Evolutionary conservation across 2,888 invertebrate species (phyloP), one percentile per base, ranked within the genome.

Genomic region (Lasioglossum zephyrum): DNA sequence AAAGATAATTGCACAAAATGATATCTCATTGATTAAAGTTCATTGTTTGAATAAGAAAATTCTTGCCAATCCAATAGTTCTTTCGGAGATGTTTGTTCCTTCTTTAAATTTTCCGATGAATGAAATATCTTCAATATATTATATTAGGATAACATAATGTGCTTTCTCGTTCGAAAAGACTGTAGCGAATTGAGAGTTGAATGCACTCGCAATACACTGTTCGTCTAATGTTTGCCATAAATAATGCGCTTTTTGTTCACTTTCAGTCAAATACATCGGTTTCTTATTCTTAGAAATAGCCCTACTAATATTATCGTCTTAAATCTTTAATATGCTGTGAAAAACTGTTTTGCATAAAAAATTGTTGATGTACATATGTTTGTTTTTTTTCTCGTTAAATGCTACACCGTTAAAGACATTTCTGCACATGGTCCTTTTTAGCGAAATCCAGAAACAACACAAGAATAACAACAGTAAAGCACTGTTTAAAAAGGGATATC

Each of bases 321-420:
- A 85, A 73, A 83, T 63, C 73, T 79, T 85, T 86, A 87, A 81
- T 89, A 88, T 87, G 87, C 84, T 87, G 89, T 90, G 90, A 90
- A 91, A 91, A 93, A 91, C 78, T 90, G 92, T 80, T 86, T 77
- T 87, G 89, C 89, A 86, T 91, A 91, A 90, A 91, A 92, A 90
- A 92, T 81, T 85, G 84, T 82, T 88, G 88, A 79, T 90, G 85
- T 84, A 88, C 22, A 70, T 69, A 69, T 79, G 77, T 82, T 70
- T 39, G 41, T 75, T 47, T 39, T 70, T 39, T 39, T 5, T 39
- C 72, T 47, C 44, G 80, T 85, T 87, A 91, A 86, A 86, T 85
- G 88, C 87, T 85, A 81, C 81, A 89, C 85, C 79, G 79, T 84
- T 77, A 74, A 85, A 81, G 73, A 88, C 87, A 86, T 81, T 87